Evolutionary conservation across 2,113 vertebrate species (phyloP), one percentile per base, ranked within the genome.

Genomic region (Catharus fuscescens): DNA sequence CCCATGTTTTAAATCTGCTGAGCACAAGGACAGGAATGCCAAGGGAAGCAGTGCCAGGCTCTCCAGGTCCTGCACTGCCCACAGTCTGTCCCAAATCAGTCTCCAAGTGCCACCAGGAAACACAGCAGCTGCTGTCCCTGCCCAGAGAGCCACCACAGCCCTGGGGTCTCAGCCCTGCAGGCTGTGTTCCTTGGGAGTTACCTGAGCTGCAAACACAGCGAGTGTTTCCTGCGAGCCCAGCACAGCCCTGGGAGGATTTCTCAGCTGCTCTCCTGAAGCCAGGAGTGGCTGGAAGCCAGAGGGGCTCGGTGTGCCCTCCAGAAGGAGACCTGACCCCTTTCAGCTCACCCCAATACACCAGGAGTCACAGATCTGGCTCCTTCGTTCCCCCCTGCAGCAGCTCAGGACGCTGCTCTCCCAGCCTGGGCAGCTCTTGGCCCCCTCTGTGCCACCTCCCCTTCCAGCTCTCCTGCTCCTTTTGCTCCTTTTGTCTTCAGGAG

Each of bases 341-440:
- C 7, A 28, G 90, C 24, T 69, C 90, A 53, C 65, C 60, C 57
- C 45, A 59, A 17, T 9, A 73, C 34, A 66, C 7, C 45, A n/a
- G 54, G 80, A n/a, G 77, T 77, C n/a, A 69, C 48, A 80, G 59
- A 52, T 48, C 36, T 48, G 31, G 50, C 64, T 69, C 28, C 45
- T 73, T 11, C 31, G 3, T 47, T 86, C 62, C 80, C 60, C 1
- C 12, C 31, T 42, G 74, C 57, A 85, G 70, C 79, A 44, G 26
- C 28, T 78, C 31, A 77, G 56, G 28, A 85, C 92, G 48, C 18
- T 4, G 3, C 28, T 85, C 9, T 38, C 69, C 34, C 74, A 76
- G 3, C 4, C 62, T 3, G 1, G 1, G 3, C 32, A 50, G 34
- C 13, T 38, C 25, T 50, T 72, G 11, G 24, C 9, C 12, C 85